Base-by-base conservation (phyloP, 1,140 invertebrate species). In the Drosophila bifasciata region DNA sequence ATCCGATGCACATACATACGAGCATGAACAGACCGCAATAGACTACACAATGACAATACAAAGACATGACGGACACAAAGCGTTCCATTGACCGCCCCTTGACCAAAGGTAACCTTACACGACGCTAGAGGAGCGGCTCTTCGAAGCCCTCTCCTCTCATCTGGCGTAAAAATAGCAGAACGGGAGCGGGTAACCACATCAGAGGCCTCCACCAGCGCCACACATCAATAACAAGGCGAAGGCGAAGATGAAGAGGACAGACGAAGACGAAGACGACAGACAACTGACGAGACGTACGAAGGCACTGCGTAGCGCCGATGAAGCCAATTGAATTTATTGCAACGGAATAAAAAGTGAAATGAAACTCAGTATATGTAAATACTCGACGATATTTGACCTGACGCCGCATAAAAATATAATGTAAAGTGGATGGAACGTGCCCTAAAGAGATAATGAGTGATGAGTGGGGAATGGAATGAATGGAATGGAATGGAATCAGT, bases 271-370 rank as follows among this genome's bases (percentile, higher is more conserved):
- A 21, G 19, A 21, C 19, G 19, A 21, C 19, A 21, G 19, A 21
- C 19, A 21, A 21, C 19, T 0, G 19, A 21, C 19, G 19, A 3
- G 19, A 3, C 2, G 19, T 2, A 21, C 19, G 19, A 3, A 21
- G 19, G 73, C 53, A 68, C 23, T 32, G 53, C 43, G 40, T 43
- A 55, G 19, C 45, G 44, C 25, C 51, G 67, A 55, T 25, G 25
- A 67, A 67, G 48, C 53, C 68, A 81, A 83, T 83, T 77, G 59
- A 78, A 70, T 78, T 77, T 83, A 83, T 78, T 81, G 78, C 52
- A 51, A 49, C 32, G 48, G 56, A 60, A 72, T 68, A 61, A 69
- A 76, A 71, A 73, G 75, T 83, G 77, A 58, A 78, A 83, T 75
- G 53, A 78, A 83, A 57, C 45, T 36, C 11, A 36, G 32, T 48